Base-by-base conservation (phyloP, 2,888 invertebrate species). In the Idaea dimidiata region DNA sequence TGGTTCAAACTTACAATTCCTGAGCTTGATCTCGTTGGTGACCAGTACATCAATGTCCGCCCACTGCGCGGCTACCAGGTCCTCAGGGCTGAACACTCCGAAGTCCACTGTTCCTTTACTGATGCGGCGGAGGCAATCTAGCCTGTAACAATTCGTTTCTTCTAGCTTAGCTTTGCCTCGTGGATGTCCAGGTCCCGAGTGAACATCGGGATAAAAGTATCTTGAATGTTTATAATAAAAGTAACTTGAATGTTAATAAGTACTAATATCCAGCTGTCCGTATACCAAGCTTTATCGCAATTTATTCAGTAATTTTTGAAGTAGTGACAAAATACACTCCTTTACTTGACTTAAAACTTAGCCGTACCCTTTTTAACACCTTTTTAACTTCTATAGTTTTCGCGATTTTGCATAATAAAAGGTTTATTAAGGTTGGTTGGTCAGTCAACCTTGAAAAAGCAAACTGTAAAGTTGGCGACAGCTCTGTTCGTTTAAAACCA, bases 1-100 rank as follows among this genome's bases (percentile, higher is more conserved):
- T n/a, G n/a, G n/a, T n/a, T n/a, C n/a, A 64, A 60, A 79, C 88
- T 88, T 72, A 95, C 95, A 88, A 14, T 93, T 81, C 64, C 93
- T 89, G 32, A 93, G 90, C 62, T 94, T 88, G 54, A 96, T 77
- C 78, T 96, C 96, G 71, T 95, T 95, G 4, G 96, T 95, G 64
- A 96, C 94, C 59, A 96, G 86, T 54, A 96, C 93, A 66, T 95
- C 94, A 0, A 94, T 89, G 62, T 94, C 88, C 0, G 94, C 94
- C 93, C 95, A 96, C 62, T 94, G 93, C 0, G 95, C 95, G 0
- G 96, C 95, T 6, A 97, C 93, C 73, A 98, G 93, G 83, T 98
- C 97, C 79, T 98, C 97, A 0, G 98, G 95, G 61, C 96, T 95
- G 76, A 97, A 94, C 14, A 97, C 95, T 0, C 97, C 95, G 77